Percentiles rank a stretch among this genome's conserved stretches.
phyloP scores from a whole-genome alignment of 2,797 vertebrate species.

The Channallabes apus region DNA sequence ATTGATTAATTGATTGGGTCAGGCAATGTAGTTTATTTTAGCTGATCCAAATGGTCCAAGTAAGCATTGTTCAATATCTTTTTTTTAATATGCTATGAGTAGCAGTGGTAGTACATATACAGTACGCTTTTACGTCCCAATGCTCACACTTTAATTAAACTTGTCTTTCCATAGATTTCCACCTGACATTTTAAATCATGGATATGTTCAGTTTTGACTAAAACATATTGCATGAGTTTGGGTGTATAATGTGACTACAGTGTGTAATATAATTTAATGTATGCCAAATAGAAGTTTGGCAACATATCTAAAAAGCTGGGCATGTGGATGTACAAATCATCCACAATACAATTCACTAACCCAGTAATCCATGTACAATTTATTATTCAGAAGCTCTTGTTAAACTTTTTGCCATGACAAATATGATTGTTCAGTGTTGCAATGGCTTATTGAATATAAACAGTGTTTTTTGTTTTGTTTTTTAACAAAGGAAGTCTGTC shows the following conservation, averaged over 20 bases:
- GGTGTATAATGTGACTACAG: background rate
- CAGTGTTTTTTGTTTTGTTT: background rate
- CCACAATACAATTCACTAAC: background rate
- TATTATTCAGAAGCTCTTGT: background rate
- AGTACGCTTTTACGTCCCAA: background rate
- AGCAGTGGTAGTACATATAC: background rate
- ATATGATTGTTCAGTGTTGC: background rate
- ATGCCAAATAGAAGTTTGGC: background rate
- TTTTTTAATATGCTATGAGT: background rate
- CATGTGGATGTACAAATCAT: background rate
- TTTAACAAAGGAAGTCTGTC: background rate
- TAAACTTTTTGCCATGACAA: background rate
- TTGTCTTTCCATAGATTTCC: background rate
- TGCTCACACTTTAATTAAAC: background rate
- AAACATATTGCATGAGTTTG: background rate
- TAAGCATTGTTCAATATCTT: background rate
- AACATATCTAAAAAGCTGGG: background rate
- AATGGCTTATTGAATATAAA: background rate
- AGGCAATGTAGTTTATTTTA: background rate
- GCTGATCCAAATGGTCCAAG: background rate
- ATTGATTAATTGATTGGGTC: no score
- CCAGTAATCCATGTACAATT: conserved; percentile 5
- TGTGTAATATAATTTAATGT: background rate
- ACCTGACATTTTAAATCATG: background rate
- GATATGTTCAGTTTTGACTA: background rate